Base-by-base conservation (phyloP, 1,140 invertebrate genomes). In the Drosophila sp. region DNA sequence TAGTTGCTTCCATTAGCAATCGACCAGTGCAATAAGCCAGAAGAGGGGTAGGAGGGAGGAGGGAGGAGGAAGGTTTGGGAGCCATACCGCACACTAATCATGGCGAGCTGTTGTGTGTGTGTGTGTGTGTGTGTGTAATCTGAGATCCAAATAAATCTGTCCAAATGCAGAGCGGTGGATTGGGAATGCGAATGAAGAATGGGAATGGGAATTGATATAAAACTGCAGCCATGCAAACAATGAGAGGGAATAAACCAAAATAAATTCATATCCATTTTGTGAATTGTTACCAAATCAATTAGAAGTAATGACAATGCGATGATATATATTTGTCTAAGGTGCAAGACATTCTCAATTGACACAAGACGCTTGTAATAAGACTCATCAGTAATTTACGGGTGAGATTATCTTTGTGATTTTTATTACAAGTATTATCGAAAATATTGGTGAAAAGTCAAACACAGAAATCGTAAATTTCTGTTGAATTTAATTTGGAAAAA, bases 271-370 rank as follows among this genome's bases (percentile, higher is more conserved):
- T 29, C 4, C 0, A 2, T 29, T 2, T 0, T 29, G 27, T 29
- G 27, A 21, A 21, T 21, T 4, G 7, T 0, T 0, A 36, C 43
- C 8, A n/a, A 66, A 54, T 54, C 46, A 67, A 59, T 59, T 41
- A 48, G 46, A 32, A 58, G 34, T 67, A 67, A 72, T 72, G 32
- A 38, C 32, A 40, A 14, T 45, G 45, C 25, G 36, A 36, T 64
- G 36, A 64, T 64, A 46, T 16, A 36, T 41, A 18, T 27, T 51
- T 57, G 45, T 41, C 11, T 27, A 27, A 72, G 69, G 69, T 72
- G 53, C 18, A 16, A 58, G 21, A 32, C 8, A 32, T 11, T 34
- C 32, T 7, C 32, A 9, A 34, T 2, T 2, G 21, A 29, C 38
- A 54, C 25, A 53, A 32, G 54, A 50, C n/a, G n/a, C n/a, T n/a